These are phyloP conservation scores for Rhegmatorhina hoffmannsi DNA, from an alignment of 2,113 vertebrate species.

Conservation along the genomic window DNA sequence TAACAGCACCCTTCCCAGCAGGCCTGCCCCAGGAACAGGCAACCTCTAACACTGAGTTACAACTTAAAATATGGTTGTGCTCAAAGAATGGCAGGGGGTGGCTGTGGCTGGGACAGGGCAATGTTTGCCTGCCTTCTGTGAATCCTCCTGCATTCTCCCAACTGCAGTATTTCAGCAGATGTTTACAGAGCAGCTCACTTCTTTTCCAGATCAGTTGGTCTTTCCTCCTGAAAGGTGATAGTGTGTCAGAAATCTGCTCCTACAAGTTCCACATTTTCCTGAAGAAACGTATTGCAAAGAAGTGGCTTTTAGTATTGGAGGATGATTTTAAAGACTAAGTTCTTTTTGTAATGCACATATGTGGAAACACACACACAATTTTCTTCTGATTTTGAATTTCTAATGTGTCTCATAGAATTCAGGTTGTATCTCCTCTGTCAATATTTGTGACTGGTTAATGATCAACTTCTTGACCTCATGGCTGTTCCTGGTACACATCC, in stretches of 20 bases:
- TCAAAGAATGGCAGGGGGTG: neutral
- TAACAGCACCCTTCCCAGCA: neutral
- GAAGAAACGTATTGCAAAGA: neutral
- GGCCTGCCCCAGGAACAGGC: neutral
- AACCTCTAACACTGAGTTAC: neutral
- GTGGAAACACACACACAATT: neutral
- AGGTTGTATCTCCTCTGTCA: conserved; percentile 49
- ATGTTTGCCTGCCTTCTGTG: neutral
- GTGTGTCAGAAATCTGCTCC: neutral
- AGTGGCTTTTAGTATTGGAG: neutral
- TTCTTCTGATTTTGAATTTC: neutral
- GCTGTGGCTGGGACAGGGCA: neutral
- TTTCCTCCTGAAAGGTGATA: neutral
- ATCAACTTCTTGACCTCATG: conserved; percentile 40
- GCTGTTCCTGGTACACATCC: conserved; percentile 5
- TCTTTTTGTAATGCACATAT: neutral
- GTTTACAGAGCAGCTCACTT: neutral
- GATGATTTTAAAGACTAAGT: neutral
- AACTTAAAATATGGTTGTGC: neutral
- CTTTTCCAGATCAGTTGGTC: neutral
- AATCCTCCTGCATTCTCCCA: neutral
- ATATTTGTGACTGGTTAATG: conserved; percentile 72
- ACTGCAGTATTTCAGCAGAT: neutral
- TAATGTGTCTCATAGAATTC: neutral
- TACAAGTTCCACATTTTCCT: neutral